A percentile compares a stretch with the other conserved stretches of the same genome.
These are phyloP conservation scores for Aradophagus sp. DNA, from an alignment of 1,140 invertebrate genomes.

Conservation along the genomic window DNA sequence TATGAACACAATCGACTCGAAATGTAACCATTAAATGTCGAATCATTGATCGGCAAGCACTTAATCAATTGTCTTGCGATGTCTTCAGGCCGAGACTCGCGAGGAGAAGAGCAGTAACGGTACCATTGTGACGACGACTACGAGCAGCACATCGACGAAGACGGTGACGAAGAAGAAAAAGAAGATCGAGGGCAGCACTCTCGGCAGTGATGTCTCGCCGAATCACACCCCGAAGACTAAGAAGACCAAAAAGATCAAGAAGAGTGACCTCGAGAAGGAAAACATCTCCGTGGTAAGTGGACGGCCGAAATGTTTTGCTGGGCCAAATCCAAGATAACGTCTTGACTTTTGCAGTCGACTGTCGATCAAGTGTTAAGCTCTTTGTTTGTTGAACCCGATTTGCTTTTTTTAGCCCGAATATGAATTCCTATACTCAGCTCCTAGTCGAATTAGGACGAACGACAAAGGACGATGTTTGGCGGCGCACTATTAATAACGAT, in stretches of 20 bases:
- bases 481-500: too few relatives aligned
- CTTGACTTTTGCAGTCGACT: slow-evolving; percentile 2
- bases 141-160: slow-evolving; percentile 51
- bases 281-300: slow-evolving; percentile 79
- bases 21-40: too few relatives aligned
- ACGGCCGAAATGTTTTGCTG: too few relatives aligned
- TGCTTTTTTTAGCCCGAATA: background rate
- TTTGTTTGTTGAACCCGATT: slow-evolving; percentile 2
- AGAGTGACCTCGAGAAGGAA: slow-evolving; percentile 77
- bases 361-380: slow-evolving; percentile 15
- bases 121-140: slow-evolving; percentile 55
- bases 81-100: slow-evolving; percentile 67
- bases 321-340: too few relatives aligned
- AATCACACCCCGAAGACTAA: slow-evolving; percentile 75
- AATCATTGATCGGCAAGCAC: background rate
- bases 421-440: too few relatives aligned
- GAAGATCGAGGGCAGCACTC: slow-evolving; percentile 67
- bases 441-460: too few relatives aligned
- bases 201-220: slow-evolving; percentile 70
- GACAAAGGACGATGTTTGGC: too few relatives aligned
- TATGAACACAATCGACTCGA: background rate
- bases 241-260: slow-evolving; percentile 78
- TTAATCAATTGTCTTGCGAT: slow-evolving; percentile 21
- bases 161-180: slow-evolving; percentile 73
- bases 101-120: slow-evolving; percentile 67